These are phyloP conservation scores for Melieria crassipennis DNA, from an alignment of 2,888 invertebrate genomes.

Conservation along the genomic window DNA sequence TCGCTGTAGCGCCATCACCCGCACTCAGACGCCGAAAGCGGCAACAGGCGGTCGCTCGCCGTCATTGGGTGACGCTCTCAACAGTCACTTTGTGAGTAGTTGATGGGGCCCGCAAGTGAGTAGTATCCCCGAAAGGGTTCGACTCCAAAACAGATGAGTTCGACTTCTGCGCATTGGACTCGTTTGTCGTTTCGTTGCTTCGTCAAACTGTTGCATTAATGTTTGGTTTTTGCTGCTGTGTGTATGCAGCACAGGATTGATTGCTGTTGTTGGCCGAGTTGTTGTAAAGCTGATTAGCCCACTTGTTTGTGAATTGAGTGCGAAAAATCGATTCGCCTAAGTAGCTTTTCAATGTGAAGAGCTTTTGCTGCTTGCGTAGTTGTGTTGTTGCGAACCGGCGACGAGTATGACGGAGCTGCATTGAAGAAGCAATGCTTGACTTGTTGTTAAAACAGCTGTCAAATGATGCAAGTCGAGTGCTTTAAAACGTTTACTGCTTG, in stretches of 20 bases:
- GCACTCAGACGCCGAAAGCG: no score
- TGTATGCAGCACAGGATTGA: not conserved
- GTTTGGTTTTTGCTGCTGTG: conserved; percentile 33
- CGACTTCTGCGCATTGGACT: conserved; percentile 1
- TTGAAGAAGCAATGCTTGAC: not conserved
- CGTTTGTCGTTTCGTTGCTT: conserved; percentile 8
- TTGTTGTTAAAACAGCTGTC: conserved; percentile 55
- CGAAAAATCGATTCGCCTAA: conserved; percentile 51
- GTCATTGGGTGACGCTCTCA: no score
- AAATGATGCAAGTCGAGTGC: conserved; percentile 45
- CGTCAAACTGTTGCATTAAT: conserved; percentile 42
- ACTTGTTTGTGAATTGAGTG: conserved; percentile 29
- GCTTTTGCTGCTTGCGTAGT: conserved; percentile 36
- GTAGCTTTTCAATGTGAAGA: conserved; percentile 31
- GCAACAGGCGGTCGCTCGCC: no score
- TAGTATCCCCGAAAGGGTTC: no score
- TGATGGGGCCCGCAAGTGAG: no score
- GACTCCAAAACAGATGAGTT: no score
- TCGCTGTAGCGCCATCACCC: no score
- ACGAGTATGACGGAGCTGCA: not conserved
- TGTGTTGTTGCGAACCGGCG: not conserved
- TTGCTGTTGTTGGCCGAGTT: not conserved
- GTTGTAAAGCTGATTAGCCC: conserved; percentile 10
- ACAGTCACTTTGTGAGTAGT: no score
- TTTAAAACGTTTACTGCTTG: no score